Percentiles rank a stretch among this genome's conserved stretches.
Conservation (phyloP, 2,888 invertebrate species). For the Drosophila cognata region DNA sequence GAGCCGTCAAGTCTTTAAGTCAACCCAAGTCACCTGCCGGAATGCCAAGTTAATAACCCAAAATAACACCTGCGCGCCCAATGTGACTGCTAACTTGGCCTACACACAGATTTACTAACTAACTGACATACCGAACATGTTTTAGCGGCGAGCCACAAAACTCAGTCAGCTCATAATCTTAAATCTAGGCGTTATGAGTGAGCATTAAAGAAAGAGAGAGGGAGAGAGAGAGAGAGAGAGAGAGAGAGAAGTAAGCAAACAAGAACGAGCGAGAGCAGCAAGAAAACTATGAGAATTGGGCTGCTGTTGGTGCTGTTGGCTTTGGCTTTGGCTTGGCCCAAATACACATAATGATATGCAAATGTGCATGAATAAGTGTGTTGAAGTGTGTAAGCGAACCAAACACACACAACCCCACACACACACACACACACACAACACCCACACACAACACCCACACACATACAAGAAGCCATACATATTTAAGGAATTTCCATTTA, state of each 20-base stretch:
- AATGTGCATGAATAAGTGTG: constrained; percentile 77
- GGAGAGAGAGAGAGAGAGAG: neutral
- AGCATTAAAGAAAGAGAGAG: neutral
- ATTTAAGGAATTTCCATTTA: constrained; percentile 48
- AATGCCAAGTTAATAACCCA: constrained; percentile 43
- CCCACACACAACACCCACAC: constrained; percentile 20
- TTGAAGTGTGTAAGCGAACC: constrained; percentile 56
- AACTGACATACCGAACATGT: constrained; percentile 61
- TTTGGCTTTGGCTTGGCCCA: constrained; percentile 48
- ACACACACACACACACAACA: constrained; percentile 21
- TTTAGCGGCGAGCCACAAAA: constrained; percentile 70
- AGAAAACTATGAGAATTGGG: constrained; percentile 46
- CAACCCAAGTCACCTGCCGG: constrained; percentile 34
- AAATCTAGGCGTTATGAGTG: constrained; percentile 75
- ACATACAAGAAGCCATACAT: constrained; percentile 8
- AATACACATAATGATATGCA: constrained; percentile 75
- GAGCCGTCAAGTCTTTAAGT: constrained; percentile 25
- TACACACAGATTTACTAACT: constrained; percentile 69
- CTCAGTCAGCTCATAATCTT: constrained; percentile 77
- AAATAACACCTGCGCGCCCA: constrained; percentile 38
- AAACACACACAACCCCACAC: constrained; percentile 20
- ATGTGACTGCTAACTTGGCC: constrained; percentile 31
- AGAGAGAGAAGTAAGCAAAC: neutral
- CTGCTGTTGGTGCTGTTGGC: constrained; percentile 17
- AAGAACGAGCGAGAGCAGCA: constrained; percentile 1